These are phyloP conservation scores for Blomia tropicalis DNA, from an alignment of 2,888 invertebrate species.

Conservation along the genomic window DNA sequence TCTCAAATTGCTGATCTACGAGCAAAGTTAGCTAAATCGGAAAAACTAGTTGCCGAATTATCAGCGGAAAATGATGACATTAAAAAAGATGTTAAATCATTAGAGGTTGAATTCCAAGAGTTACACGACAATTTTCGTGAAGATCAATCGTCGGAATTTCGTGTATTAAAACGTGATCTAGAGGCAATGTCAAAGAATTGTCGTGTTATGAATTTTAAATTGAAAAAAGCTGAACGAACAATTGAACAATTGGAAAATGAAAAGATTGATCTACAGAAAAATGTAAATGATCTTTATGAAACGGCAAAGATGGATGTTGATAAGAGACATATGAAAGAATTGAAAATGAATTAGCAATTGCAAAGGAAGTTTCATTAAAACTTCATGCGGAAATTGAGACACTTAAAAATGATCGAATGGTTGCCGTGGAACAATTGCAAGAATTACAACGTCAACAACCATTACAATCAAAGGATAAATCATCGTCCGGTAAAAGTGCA, in stretches of 20 bases:
- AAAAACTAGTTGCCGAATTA: conserved; percentile 74
- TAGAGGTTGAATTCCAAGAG: conserved; percentile 96
- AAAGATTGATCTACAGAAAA: conserved; percentile 45
- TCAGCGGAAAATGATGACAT: conserved; percentile 92
- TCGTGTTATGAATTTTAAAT: conserved; percentile 88
- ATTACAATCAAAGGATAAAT: neutral
- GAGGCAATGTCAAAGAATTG: conserved; percentile 96
- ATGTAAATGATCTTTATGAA: conserved; percentile 34
- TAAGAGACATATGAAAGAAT: conserved; percentile 48
- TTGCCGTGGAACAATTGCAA: conserved; percentile 24
- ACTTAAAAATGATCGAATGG: conserved; percentile 45
- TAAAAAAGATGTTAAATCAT: conserved; percentile 74
- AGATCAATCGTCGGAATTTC: conserved; percentile 91
- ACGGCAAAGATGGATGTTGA: conserved; percentile 44
- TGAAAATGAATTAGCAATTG: conserved; percentile 66
- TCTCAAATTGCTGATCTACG: conserved; percentile 54
- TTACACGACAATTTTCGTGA: conserved; percentile 94
- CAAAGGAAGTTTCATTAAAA: conserved; percentile 49
- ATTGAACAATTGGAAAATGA: conserved; percentile 44
- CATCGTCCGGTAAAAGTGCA: neutral
- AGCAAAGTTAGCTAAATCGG: conserved; percentile 70
- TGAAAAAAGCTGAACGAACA: conserved; percentile 83
- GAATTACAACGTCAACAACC: conserved; percentile 8
- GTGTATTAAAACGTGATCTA: conserved; percentile 77
- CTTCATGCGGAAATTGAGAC: conserved; percentile 55